Conservation (phyloP, 2,888 invertebrate species). For the Therioaphis trifolii region DNA sequence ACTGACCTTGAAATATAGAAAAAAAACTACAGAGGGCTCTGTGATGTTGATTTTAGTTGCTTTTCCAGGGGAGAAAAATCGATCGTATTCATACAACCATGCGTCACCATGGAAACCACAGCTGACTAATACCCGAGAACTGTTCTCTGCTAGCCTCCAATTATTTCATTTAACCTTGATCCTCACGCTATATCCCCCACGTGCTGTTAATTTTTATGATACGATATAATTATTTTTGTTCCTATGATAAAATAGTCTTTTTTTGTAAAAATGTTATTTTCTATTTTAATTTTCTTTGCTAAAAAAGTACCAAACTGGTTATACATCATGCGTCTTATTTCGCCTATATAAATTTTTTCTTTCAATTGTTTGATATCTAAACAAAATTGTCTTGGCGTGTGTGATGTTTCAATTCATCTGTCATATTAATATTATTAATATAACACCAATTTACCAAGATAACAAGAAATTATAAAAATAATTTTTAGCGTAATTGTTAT, state of each 20-base stretch:
- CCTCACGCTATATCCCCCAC: conserved; percentile 20
- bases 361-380: no score
- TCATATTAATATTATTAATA: no score
- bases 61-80: conserved; percentile 60
- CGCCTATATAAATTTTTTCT: no score
- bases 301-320: no score
- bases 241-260: no score
- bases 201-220: conserved; percentile 3
- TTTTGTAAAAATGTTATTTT: background rate
- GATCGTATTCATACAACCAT: conserved; percentile 45
- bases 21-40: conserved; percentile 46
- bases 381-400: no score
- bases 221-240: background rate
- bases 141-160: background rate
- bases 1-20: conserved; percentile 56
- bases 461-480: no score
- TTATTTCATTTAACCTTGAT: conserved; percentile 46
- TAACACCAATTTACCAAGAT: no score
- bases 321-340: no score
- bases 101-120: conserved; percentile 58
- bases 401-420: no score
- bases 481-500: no score
- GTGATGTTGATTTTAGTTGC: conserved; percentile 37
- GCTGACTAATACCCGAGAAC: conserved; percentile 42
- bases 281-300: no score